phyloP scores from a whole-genome alignment of 2,888 invertebrate species.

The Acronicta aceris region DNA sequence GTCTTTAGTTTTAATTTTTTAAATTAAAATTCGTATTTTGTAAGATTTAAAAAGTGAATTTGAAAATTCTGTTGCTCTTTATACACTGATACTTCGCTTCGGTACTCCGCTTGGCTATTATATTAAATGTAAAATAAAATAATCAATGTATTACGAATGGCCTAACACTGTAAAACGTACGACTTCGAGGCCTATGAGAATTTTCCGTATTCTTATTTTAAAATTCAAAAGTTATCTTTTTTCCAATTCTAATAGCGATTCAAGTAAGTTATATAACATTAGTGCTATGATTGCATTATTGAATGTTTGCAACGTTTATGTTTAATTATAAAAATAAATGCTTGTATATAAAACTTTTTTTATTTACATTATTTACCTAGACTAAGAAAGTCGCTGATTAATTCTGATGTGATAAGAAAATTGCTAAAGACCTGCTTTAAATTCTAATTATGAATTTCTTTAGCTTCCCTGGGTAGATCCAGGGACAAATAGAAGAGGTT shows the following conservation, averaged over 20 bases:
- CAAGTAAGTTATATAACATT: slow-evolving; percentile 82
- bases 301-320: slow-evolving; percentile 87
- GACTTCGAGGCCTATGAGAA: slow-evolving; percentile 65
- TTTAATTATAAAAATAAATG: slow-evolving; percentile 88
- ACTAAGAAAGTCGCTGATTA: too few relatives aligned
- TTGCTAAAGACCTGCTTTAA: too few relatives aligned
- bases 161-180: slow-evolving; percentile 56
- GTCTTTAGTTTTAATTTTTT: too few relatives aligned
- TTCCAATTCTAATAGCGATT: slow-evolving; percentile 82
- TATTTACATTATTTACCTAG: not conserved
- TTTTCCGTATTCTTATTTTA: slow-evolving; percentile 65
- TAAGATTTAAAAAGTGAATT: slow-evolving; percentile 39
- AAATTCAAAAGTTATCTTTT: slow-evolving; percentile 62
- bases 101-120: slow-evolving; percentile 68
- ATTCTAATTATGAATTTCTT: too few relatives aligned
- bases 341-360: slow-evolving; percentile 83
- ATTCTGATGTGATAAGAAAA: too few relatives aligned
- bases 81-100: slow-evolving; percentile 63
- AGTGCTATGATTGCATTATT: slow-evolving; percentile 88
- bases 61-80: slow-evolving; percentile 48
- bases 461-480: too few relatives aligned
- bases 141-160: slow-evolving; percentile 54
- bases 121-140: slow-evolving; percentile 59
- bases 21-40: slow-evolving; percentile 21
- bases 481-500: too few relatives aligned